These are phyloP conservation scores for Endotricha flammealis DNA, from an alignment of 2,888 invertebrate genomes.

Conservation along the genomic window DNA sequence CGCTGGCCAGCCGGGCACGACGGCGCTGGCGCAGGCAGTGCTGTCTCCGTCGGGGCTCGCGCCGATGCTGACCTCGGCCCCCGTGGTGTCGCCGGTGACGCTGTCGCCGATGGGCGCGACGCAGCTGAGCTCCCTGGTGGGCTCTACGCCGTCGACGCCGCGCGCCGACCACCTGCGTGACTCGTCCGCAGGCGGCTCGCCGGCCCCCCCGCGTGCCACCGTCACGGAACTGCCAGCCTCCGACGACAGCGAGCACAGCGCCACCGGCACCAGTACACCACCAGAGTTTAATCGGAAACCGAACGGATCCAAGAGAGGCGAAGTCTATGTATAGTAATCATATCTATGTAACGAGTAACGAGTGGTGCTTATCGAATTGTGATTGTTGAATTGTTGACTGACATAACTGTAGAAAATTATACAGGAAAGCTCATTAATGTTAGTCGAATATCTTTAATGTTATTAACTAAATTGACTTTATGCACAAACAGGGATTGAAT, in stretches of 20 bases:
- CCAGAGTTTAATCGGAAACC: slow-evolving; percentile 48
- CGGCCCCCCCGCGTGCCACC: slow-evolving; percentile 42
- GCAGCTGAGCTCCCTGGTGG: slow-evolving; percentile 75
- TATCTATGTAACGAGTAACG: slow-evolving; percentile 12
- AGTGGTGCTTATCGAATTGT: slow-evolving; percentile 33
- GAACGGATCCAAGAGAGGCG: slow-evolving; percentile 58
- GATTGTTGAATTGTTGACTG: slow-evolving; percentile 26
- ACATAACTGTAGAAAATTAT: slow-evolving; percentile 9
- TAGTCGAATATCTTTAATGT: slow-evolving; percentile 27
- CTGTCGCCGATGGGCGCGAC: slow-evolving; percentile 80
- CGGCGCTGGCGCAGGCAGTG: slow-evolving; percentile 88
- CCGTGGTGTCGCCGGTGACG: slow-evolving; percentile 69
- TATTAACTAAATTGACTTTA: slow-evolving; percentile 38
- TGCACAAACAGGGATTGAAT: slow-evolving; percentile 62
- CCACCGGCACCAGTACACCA: slow-evolving; percentile 38
- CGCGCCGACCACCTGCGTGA: slow-evolving; percentile 42
- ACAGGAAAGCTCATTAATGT: slow-evolving; percentile 28
- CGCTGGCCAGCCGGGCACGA: slow-evolving; percentile 84
- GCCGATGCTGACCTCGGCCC: slow-evolving; percentile 64
- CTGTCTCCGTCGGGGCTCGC: slow-evolving; percentile 79
- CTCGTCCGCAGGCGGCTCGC: slow-evolving; percentile 45
- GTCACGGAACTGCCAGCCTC: slow-evolving; percentile 43
- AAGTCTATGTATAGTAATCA: slow-evolving; percentile 57
- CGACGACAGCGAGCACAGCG: slow-evolving; percentile 54
- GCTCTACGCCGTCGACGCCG: slow-evolving; percentile 70